A percentile compares a stretch with the other conserved stretches of the same genome.
Evolutionary conservation across 2,113 vertebrate genomes (phyloP).

Genomic region (Odocoileus virginianus): DNA sequence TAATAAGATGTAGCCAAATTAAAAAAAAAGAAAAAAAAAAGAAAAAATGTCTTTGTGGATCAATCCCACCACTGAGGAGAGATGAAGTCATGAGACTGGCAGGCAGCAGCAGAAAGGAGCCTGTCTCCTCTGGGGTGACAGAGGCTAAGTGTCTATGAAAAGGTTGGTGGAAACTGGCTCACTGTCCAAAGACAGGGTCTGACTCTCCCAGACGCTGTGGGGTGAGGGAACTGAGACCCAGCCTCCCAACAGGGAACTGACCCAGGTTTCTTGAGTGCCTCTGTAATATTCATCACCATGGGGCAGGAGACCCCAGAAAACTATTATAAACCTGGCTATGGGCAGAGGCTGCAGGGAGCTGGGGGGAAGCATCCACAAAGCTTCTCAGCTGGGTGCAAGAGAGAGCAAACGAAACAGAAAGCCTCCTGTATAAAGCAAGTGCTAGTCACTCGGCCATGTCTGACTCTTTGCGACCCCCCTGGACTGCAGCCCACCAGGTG

Average conservation of each 20-base stretch:
- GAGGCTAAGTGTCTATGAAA: background rate
- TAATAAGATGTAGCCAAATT: background rate
- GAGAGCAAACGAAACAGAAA: background rate
- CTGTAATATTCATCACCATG: background rate
- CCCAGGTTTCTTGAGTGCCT: background rate
- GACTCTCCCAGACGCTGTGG: background rate
- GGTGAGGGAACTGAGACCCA: background rate
- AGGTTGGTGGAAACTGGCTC: background rate
- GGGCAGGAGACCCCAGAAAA: background rate
- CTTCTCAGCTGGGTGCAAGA: background rate
- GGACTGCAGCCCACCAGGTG: background rate
- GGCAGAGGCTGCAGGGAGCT: background rate
- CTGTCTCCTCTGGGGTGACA: background rate
- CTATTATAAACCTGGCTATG: background rate
- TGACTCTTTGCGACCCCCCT: background rate
- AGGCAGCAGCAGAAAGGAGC: background rate
- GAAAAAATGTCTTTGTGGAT: background rate
- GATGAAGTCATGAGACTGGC: background rate
- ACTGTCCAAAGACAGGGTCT: background rate
- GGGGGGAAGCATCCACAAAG: background rate
- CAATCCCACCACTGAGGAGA: background rate
- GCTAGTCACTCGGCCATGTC: fast-evolving
- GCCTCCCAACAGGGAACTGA: background rate
- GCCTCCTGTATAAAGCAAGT: background rate
- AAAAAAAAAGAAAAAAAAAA: background rate